These are phyloP conservation scores for Heliothis virescens DNA, from an alignment of 1,140 invertebrate genomes.

Conservation along the genomic window DNA sequence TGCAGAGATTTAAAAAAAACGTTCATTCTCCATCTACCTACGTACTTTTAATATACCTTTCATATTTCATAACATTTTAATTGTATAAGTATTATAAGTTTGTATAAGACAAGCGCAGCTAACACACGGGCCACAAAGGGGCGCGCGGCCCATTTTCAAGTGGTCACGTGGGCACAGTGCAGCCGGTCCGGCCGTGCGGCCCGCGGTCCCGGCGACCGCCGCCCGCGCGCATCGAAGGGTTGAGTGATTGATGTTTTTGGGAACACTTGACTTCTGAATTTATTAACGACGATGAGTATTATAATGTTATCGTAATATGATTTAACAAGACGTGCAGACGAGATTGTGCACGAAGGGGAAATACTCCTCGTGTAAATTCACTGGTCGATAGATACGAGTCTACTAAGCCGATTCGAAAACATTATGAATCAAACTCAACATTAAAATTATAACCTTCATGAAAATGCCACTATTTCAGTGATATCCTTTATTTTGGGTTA, in stretches of 20 bases:
- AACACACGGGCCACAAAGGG: neutral
- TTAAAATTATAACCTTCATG: too few relatives aligned
- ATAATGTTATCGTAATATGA: neutral
- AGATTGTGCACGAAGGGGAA: neutral
- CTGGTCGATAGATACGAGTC: too few relatives aligned
- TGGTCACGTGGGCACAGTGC: neutral
- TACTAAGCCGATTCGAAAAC: too few relatives aligned
- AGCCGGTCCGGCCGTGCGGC: neutral
- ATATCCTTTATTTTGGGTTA: too few relatives aligned
- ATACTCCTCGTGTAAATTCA: too few relatives aligned
- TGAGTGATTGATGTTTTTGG: slow-evolving; percentile 21
- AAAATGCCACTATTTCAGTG: too few relatives aligned
- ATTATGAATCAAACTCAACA: too few relatives aligned
- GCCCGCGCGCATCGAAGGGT: slow-evolving; percentile 27
- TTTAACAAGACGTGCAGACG: neutral
- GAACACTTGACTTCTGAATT: slow-evolving; percentile 38
- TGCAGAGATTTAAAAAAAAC: too few relatives aligned
- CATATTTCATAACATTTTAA: too few relatives aligned
- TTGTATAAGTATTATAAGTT: too few relatives aligned
- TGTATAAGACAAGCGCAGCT: neutral
- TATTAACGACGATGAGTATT: slow-evolving; percentile 30
- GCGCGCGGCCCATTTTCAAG: neutral
- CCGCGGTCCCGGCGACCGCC: neutral
- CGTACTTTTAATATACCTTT: too few relatives aligned
- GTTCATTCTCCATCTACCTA: too few relatives aligned